A percentile compares a stretch with the other conserved stretches of the same genome.
Conservation (phyloP, 2,888 invertebrate species). For the Vannuccia rotundouncinata region DNA sequence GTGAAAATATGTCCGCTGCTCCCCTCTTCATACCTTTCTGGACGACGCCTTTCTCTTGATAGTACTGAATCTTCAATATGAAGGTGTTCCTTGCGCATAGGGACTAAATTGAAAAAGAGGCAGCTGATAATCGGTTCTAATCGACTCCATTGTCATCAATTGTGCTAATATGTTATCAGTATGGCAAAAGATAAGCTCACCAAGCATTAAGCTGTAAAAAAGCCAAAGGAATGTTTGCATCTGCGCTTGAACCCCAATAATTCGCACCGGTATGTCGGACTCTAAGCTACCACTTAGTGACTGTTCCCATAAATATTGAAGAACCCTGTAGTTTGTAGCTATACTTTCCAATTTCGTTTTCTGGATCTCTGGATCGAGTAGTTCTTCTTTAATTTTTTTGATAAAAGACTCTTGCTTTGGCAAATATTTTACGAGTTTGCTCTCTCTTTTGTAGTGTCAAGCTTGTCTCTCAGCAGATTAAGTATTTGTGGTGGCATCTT, state of each 20-base stretch:
- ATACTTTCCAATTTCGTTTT: background rate
- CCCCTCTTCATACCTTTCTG: slow-evolving; percentile 16
- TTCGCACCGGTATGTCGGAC: background rate
- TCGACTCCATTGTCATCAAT: slow-evolving; percentile 10
- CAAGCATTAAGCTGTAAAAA: slow-evolving; percentile 14
- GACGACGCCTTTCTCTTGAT: slow-evolving; percentile 7
- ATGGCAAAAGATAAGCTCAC: background rate
- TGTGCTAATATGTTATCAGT: slow-evolving; percentile 12
- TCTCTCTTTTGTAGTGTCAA: too few relatives aligned
- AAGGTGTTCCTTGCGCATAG: slow-evolving; percentile 26
- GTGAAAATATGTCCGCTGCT: slow-evolving; percentile 24
- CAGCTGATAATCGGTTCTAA: slow-evolving; percentile 10
- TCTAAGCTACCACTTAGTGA: background rate
- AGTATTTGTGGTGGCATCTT: too few relatives aligned
- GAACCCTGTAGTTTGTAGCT: background rate
- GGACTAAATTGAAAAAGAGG: slow-evolving; percentile 10
- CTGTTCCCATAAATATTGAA: background rate
- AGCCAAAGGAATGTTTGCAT: background rate
- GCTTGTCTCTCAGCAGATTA: too few relatives aligned
- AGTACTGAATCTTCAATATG: slow-evolving; percentile 15
- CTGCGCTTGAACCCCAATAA: background rate
- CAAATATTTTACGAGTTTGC: background rate
- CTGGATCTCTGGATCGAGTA: background rate
- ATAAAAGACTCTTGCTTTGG: background rate
- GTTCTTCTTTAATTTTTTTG: background rate